Base-by-base conservation (phyloP, 2,888 invertebrate genomes). In the Aleiodes leptofemur region DNA sequence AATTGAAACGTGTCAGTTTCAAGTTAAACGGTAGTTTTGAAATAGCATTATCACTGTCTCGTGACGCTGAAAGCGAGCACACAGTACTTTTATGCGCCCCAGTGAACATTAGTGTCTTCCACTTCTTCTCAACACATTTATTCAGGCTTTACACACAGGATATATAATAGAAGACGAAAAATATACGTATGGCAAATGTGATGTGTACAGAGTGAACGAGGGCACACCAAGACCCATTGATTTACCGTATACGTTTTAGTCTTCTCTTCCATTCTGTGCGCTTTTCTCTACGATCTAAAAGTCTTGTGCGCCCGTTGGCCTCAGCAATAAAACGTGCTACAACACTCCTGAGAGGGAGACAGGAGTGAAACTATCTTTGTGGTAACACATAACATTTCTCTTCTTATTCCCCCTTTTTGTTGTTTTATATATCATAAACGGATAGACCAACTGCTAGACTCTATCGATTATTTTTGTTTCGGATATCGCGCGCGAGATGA, bases 151-250 rank as follows among this genome's bases (percentile, higher is more conserved):
- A 61, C 34, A 61, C 61, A 61, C 14, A 9, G n/a, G 61, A 29
- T 38, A 29, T 34, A 38, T 16, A 31, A 31, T 31, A 59, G n/a
- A 71, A 13, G 14, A 38, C 38, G 14, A 61, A 38, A 70, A 43
- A 38, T 56, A 48, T 56, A 70, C 64, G 69, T 74, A 51, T 16
- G 31, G 51, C 55, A 38, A 38, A 38, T 38, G 38, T 70, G 70
- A 61, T 43, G 74, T 61, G 61, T 16, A 16, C 4, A n/a, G 61
- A 57, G 38, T 51, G 69, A 81, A 80, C 70, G 76, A 77, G 81
- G 77, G 73, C 78, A 80, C 23, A 23, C 23, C 64, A 57, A 79
- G 59, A 61, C 23, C 71, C 81, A 80, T 81, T 80, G 81, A 81
- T 81, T 81, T 80, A 81, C 78, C 77, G 80, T 77, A 71, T 50